A percentile compares a stretch with the other conserved stretches of the same genome.
Evolutionary conservation across 1,140 invertebrate species (phyloP).

Genomic region (Hycleus phaleratus): DNA sequence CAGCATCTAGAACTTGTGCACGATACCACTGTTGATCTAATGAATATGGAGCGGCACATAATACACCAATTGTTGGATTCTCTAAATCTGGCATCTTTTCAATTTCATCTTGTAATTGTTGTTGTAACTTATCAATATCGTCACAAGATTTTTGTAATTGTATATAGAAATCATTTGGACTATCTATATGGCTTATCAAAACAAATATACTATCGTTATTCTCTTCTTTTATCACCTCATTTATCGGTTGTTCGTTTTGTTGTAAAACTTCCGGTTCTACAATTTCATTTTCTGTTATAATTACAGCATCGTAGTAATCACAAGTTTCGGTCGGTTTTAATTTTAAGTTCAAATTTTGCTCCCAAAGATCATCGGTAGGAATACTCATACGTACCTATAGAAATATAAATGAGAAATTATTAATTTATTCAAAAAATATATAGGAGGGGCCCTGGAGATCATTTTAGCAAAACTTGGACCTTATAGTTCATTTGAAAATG

Average conservation of each 20-base stretch:
- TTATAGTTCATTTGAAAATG: too few species aligned
- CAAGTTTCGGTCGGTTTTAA: neutral
- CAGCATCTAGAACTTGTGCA: constrained; percentile 66
- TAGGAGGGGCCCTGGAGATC: too few species aligned
- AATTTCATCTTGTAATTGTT: constrained; percentile 50
- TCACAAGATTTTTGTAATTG: constrained; percentile 46
- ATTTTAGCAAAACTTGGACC: too few species aligned
- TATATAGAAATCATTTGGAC: constrained; percentile 60
- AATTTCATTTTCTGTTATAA: neutral
- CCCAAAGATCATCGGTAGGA: neutral
- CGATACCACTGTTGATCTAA: constrained; percentile 72
- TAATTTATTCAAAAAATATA: too few species aligned
- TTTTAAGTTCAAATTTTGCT: neutral
- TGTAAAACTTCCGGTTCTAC: neutral
- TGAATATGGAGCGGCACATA: constrained; percentile 65
- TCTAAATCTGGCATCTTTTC: constrained; percentile 44
- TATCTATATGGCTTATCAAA: constrained; percentile 54
- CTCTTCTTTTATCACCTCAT: neutral
- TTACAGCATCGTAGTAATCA: neutral
- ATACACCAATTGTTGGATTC: constrained; percentile 50
- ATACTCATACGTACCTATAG: neutral
- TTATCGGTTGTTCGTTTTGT: neutral
- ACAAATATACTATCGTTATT: constrained; percentile 33
- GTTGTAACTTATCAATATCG: constrained; percentile 49
- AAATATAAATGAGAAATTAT: neutral